A percentile compares a stretch with the other conserved stretches of the same genome.
These are phyloP conservation scores for Erythrocebus patas DNA, from an alignment of 2,113 vertebrate genomes.

Conservation along the genomic window DNA sequence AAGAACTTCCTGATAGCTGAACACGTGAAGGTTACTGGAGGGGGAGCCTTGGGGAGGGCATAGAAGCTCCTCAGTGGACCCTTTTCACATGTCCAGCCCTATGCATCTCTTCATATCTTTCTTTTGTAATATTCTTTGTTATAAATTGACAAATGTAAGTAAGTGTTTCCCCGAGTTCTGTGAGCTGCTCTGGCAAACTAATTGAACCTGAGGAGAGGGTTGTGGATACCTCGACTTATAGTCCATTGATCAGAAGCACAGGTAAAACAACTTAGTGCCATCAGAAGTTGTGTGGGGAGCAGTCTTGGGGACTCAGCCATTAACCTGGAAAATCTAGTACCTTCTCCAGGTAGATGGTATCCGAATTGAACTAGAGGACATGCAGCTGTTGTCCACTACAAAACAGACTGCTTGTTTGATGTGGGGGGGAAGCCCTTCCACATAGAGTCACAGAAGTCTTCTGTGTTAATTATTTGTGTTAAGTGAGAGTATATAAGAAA, in stretches of 20 bases:
- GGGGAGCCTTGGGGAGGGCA: neutral
- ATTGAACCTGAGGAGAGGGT: neutral
- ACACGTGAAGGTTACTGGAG: neutral
- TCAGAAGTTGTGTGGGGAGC: neutral
- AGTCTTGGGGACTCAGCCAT: neutral
- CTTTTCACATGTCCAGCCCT: neutral
- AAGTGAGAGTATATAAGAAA: neutral
- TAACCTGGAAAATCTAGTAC: neutral
- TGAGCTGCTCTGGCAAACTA: neutral
- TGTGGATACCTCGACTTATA: neutral
- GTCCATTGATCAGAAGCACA: neutral
- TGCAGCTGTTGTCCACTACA: neutral
- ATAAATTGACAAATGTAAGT: neutral
- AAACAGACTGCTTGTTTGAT: neutral
- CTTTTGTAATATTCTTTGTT: neutral
- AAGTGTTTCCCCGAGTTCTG: neutral
- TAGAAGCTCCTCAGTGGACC: neutral
- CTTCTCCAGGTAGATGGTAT: neutral
- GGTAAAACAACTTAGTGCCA: neutral
- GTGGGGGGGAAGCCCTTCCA: neutral
- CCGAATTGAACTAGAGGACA: neutral
- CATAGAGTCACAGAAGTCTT: neutral
- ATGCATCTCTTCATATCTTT: neutral
- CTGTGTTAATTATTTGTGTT: neutral
- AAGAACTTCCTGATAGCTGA: neutral